Conservation (phyloP, 2,888 invertebrate species). For the Serrognathus titanus region DNA sequence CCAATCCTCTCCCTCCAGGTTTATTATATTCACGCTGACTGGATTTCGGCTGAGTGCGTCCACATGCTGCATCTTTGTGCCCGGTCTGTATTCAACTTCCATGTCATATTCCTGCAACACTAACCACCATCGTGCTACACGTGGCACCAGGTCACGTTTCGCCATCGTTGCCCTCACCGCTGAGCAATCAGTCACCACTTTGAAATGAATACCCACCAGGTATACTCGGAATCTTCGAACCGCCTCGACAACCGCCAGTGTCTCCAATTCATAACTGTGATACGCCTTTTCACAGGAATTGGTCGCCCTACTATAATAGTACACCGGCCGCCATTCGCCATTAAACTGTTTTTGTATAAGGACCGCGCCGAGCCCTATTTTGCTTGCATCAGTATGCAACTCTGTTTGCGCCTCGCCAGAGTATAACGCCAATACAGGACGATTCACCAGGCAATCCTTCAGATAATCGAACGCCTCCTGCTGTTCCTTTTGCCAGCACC, state of each 20-base stretch:
- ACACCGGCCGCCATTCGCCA: slow-evolving; percentile 32
- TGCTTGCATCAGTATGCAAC: slow-evolving; percentile 30
- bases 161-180: slow-evolving; percentile 35
- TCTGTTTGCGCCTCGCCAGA: slow-evolving; percentile 17
- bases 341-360: slow-evolving; percentile 29
- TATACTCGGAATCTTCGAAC: slow-evolving; percentile 39
- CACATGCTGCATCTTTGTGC: slow-evolving; percentile 29
- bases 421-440: slow-evolving; percentile 24
- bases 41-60: slow-evolving; percentile 32
- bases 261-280: slow-evolving; percentile 39
- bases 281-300: slow-evolving; percentile 33
- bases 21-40: slow-evolving; percentile 17
- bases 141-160: slow-evolving; percentile 32
- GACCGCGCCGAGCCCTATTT: slow-evolving; percentile 30
- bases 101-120: slow-evolving; percentile 34
- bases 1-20: slow-evolving; percentile 38
- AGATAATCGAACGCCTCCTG: slow-evolving; percentile 19
- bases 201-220: slow-evolving; percentile 32
- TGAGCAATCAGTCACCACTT: slow-evolving; percentile 38
- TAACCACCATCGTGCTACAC: slow-evolving; percentile 37
- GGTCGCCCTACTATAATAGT: slow-evolving; percentile 35
- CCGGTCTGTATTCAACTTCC: slow-evolving; percentile 31
- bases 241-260: slow-evolving; percentile 35
- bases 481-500: slow-evolving; percentile 17
- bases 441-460: slow-evolving; percentile 17